phyloP scores from a whole-genome alignment of 2,888 invertebrate genomes.

The Parascotia fuliginaria region DNA sequence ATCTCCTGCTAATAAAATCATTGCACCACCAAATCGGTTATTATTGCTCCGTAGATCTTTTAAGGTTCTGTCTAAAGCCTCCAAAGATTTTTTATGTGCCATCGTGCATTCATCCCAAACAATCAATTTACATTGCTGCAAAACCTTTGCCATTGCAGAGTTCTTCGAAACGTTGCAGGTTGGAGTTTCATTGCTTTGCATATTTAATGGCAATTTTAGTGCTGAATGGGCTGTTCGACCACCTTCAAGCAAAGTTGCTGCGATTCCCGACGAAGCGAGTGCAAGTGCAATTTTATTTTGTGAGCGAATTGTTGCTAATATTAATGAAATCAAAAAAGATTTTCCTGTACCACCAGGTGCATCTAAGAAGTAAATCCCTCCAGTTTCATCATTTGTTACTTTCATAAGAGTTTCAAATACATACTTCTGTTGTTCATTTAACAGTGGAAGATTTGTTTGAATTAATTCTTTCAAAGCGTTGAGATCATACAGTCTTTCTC shows the following conservation, averaged over 20 bases:
- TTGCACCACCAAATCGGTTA: constrained; percentile 25
- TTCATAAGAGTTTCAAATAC: constrained; percentile 2
- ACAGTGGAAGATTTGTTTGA: not conserved
- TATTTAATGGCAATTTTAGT: constrained; percentile 22
- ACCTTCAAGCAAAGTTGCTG: constrained; percentile 12
- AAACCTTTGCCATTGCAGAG: constrained; percentile 42
- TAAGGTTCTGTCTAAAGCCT: constrained; percentile 42
- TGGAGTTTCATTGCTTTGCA: constrained; percentile 39
- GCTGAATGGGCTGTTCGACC: constrained; percentile 12
- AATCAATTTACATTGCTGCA: constrained; percentile 41
- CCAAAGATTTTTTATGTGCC: constrained; percentile 41
- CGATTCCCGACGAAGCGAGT: constrained; percentile 10
- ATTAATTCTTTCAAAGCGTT: constrained; percentile 12
- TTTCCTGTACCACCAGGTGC: constrained; percentile 1
- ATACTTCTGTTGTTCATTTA: not conserved
- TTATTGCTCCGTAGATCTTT: not conserved
- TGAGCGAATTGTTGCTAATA: constrained; percentile 1
- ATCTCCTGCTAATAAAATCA: constrained; percentile 39
- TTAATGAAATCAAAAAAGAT: not conserved
- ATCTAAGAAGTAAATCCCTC: constrained; percentile 11
- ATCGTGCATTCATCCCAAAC: constrained; percentile 43
- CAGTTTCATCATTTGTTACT: constrained; percentile 3
- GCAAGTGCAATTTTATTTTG: constrained; percentile 10
- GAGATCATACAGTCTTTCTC: constrained; percentile 33
- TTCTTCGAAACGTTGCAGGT: constrained; percentile 46